phyloP scores from a whole-genome alignment of 2,888 invertebrate species.

The Caenorhabditis zanzibari region DNA sequence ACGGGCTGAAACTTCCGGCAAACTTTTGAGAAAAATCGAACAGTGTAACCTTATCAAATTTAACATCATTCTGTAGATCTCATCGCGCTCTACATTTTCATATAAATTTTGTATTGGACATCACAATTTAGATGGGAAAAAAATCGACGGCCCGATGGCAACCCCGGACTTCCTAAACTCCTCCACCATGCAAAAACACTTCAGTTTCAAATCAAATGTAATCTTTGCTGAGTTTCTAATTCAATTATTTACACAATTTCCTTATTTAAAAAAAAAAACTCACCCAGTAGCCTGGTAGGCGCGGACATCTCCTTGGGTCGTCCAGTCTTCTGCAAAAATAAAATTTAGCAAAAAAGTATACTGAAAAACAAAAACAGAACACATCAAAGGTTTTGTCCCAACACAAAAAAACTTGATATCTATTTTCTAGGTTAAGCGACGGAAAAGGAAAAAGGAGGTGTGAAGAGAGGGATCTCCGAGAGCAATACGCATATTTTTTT shows the following conservation, averaged over 20 bases:
- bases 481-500: constrained; percentile 16
- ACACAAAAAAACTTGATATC: constrained; percentile 50
- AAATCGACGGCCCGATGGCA: too few relatives aligned
- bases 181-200: too few relatives aligned
- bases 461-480: constrained; percentile 33
- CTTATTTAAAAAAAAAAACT: constrained; percentile 35
- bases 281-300: constrained; percentile 70
- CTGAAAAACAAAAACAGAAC: constrained; percentile 2
- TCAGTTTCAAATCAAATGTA: neutral
- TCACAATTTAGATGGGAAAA: too few relatives aligned
- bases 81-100: too few relatives aligned
- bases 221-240: too few relatives aligned
- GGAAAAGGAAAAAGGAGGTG: constrained; percentile 24
- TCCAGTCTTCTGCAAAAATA: constrained; percentile 56
- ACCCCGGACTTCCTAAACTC: too few relatives aligned
- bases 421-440: constrained; percentile 16
- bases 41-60: too few relatives aligned
- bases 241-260: neutral
- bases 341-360: neutral
- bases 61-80: too few relatives aligned
- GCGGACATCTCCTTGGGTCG: constrained; percentile 70
- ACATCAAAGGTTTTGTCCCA: neutral
- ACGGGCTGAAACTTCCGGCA: too few relatives aligned
- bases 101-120: too few relatives aligned
- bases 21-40: too few relatives aligned